A percentile compares a stretch with the other conserved stretches of the same genome.
These are phyloP conservation scores for Rhinoraja longicauda DNA, from an alignment of 2,797 vertebrate genomes.

Conservation along the genomic window DNA sequence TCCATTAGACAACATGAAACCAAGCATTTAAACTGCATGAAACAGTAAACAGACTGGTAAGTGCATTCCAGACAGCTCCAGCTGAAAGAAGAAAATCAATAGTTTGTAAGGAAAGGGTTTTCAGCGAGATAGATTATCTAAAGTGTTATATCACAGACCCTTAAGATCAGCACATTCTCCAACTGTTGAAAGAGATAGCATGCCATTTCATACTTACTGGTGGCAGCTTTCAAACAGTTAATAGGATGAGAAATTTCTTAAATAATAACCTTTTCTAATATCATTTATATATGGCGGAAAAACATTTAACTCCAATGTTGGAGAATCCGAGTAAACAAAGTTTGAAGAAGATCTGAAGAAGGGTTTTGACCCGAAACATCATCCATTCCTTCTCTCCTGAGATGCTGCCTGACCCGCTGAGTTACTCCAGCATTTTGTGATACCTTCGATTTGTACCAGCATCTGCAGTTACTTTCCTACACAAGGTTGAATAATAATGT, in stretches of 20 bases:
- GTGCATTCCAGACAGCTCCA: constrained; percentile 45
- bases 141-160: constrained; percentile 59
- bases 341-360: too few relatives aligned
- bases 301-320: neutral
- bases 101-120: constrained; percentile 51
- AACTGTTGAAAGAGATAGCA: constrained; percentile 48
- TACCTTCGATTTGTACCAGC: too few relatives aligned
- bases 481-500: neutral
- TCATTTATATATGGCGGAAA: neutral
- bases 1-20: constrained; percentile 47
- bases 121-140: constrained; percentile 55
- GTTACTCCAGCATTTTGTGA: too few relatives aligned
- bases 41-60: constrained; percentile 51
- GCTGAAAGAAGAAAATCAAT: constrained; percentile 56
- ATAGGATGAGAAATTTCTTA: neutral
- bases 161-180: constrained; percentile 48
- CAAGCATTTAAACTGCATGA: constrained; percentile 44
- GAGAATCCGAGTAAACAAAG: neutral
- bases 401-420: too few relatives aligned
- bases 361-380: too few relatives aligned
- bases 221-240: constrained; percentile 25
- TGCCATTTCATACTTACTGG: constrained; percentile 50
- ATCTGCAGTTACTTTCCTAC: too few relatives aligned
- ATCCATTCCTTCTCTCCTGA: too few relatives aligned
- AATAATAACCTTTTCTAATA: neutral